A percentile compares a stretch with the other conserved stretches of the same genome.
phyloP scores from a whole-genome alignment of 2,888 invertebrate species.

The Camptogramma bilineatum region DNA sequence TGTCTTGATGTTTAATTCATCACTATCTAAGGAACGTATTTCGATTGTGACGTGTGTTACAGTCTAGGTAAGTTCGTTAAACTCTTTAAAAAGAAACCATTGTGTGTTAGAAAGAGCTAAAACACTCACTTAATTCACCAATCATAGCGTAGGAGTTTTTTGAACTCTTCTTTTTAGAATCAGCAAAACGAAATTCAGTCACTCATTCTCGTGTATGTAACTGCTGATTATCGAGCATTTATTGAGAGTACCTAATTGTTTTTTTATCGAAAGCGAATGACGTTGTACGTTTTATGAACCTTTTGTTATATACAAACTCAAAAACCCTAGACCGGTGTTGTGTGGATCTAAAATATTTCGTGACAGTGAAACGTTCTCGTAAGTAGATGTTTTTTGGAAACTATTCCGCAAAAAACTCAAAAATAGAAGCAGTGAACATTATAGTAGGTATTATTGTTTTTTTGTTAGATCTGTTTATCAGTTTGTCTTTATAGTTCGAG shows the following conservation, averaged over 20 bases:
- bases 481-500: no score
- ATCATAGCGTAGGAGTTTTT: constrained; percentile 11
- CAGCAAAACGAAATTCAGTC: constrained; percentile 21
- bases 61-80: background rate
- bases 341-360: background rate
- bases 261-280: constrained; percentile 6
- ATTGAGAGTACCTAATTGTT: constrained; percentile 3
- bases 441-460: background rate
- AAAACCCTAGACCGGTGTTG: background rate
- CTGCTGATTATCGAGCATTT: background rate
- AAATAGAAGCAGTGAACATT: background rate
- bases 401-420: background rate
- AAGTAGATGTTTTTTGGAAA: background rate
- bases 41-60: background rate
- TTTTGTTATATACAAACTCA: constrained; percentile 2
- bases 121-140: background rate
- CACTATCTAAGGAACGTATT: background rate
- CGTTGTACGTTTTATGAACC: background rate
- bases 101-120: constrained; percentile 18
- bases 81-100: background rate
- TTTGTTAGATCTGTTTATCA: no score
- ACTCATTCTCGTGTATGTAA: background rate
- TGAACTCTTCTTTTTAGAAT: constrained; percentile 21
- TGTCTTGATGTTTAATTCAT: background rate
- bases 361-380: background rate